These are phyloP conservation scores for Helicolenus hilgendorfi DNA, from an alignment of 2,797 vertebrate genomes.

Conservation along the genomic window DNA sequence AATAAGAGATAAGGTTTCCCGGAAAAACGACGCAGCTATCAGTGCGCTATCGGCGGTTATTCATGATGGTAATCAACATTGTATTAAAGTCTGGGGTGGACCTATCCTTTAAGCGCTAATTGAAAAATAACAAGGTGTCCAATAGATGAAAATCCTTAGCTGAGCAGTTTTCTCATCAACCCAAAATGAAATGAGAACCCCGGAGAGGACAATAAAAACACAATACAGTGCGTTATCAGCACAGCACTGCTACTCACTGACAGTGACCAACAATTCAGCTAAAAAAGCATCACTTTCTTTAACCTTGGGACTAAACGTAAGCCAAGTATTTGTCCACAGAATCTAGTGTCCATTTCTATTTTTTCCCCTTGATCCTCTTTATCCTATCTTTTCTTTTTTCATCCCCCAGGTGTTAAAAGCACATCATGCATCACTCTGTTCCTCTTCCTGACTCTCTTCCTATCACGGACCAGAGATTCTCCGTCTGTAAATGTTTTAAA, in stretches of 20 bases:
- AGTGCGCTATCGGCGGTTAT: not conserved
- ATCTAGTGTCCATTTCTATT: not conserved
- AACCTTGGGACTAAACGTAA: not conserved
- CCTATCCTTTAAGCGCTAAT: constrained; percentile 31
- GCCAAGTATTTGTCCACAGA: not conserved
- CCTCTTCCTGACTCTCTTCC: not conserved
- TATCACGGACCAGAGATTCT: constrained; percentile 1
- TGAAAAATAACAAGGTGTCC: constrained; percentile 54
- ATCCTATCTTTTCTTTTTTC: not conserved
- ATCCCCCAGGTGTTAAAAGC: constrained; percentile 28
- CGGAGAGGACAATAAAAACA: constrained; percentile 22
- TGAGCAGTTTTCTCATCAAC: constrained; percentile 39
- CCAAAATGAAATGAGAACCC: constrained; percentile 8
- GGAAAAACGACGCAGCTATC: not conserved
- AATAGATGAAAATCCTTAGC: not conserved
- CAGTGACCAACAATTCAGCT: not conserved
- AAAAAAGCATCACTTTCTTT: constrained; percentile 3
- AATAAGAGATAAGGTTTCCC: not conserved
- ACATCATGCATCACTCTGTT: constrained; percentile 17
- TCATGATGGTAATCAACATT: not conserved
- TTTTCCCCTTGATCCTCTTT: not conserved
- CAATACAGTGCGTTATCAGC: not conserved
- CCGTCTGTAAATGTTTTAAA: constrained; percentile 54
- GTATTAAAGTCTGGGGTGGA: constrained; percentile 4
- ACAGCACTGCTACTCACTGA: not conserved